phyloP scores from a whole-genome alignment of 2,888 invertebrate genomes.

The Cheilosia vernalis region DNA sequence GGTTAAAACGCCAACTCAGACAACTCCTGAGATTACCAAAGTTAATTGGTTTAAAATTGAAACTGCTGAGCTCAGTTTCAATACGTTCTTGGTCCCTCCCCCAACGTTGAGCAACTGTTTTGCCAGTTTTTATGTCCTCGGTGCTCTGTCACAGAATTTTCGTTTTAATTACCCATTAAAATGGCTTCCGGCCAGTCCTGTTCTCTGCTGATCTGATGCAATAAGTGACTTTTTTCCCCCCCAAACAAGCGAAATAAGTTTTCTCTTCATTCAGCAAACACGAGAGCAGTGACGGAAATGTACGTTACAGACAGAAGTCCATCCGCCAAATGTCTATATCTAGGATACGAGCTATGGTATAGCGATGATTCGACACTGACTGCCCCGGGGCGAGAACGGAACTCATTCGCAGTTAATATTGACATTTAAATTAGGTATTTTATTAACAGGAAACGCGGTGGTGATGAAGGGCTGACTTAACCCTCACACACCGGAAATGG shows the following conservation, averaged over 20 bases:
- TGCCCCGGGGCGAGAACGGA: slow-evolving; percentile 32
- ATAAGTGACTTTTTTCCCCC: slow-evolving; percentile 54
- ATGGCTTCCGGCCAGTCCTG: slow-evolving; percentile 48
- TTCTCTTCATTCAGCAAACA: slow-evolving; percentile 34
- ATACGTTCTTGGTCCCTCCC: slow-evolving; percentile 36
- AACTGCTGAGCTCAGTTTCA: slow-evolving; percentile 73
- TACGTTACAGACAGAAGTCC: slow-evolving; percentile 58
- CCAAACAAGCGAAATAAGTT: slow-evolving; percentile 63
- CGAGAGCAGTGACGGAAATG: slow-evolving; percentile 52
- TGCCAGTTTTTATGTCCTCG: slow-evolving; percentile 59
- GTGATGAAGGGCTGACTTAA: slow-evolving; percentile 6
- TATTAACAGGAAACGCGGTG: slow-evolving; percentile 59
- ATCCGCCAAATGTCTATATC: slow-evolving; percentile 60
- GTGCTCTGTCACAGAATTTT: slow-evolving; percentile 61
- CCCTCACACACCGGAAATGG: slow-evolving; percentile 16
- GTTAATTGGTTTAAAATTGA: slow-evolving; percentile 77
- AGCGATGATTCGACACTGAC: slow-evolving; percentile 36
- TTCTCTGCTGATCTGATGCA: slow-evolving; percentile 34
- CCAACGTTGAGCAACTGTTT: neutral
- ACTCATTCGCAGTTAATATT: slow-evolving; percentile 77
- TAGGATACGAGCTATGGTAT: slow-evolving; percentile 6
- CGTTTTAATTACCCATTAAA: slow-evolving; percentile 74
- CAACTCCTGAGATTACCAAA: slow-evolving; percentile 73
- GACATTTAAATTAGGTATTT: slow-evolving; percentile 79
- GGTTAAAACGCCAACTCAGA: slow-evolving; percentile 52